phyloP scores from a whole-genome alignment of 2,888 invertebrate species.

The Sesia bembeciformis region DNA sequence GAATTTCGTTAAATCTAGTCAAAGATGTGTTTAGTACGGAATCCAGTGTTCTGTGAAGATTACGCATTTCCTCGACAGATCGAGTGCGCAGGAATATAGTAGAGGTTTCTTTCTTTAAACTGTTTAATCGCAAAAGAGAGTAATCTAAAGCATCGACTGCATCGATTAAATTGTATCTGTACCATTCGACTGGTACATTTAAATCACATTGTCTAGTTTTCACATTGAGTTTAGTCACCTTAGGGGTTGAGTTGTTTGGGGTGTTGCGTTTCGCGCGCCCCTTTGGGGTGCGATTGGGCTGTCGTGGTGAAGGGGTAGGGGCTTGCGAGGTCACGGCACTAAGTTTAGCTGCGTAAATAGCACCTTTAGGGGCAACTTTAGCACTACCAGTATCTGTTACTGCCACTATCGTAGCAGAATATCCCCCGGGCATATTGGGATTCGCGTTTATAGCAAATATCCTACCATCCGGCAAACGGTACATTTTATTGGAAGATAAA shows the following conservation, averaged over 20 bases:
- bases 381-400: constrained; percentile 37
- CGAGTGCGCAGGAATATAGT: constrained; percentile 58
- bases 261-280: constrained; percentile 9
- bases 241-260: constrained; percentile 5
- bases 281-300: constrained; percentile 16
- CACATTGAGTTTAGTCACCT: constrained; percentile 6
- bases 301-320: constrained; percentile 1
- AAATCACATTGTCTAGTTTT: constrained; percentile 36
- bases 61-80: constrained; percentile 63
- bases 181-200: constrained; percentile 72
- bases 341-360: constrained; percentile 53
- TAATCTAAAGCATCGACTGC: constrained; percentile 74
- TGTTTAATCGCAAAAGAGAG: constrained; percentile 63
- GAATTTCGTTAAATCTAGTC: constrained; percentile 68
- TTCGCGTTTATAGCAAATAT: constrained; percentile 67
- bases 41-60: constrained; percentile 70
- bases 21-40: constrained; percentile 69
- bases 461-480: constrained; percentile 64
- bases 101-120: constrained; percentile 63
- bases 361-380: constrained; percentile 34
- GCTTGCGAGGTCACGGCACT: constrained; percentile 27
- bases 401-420: constrained; percentile 68
- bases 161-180: constrained; percentile 71
- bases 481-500: constrained; percentile 68
- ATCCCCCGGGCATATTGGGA: constrained; percentile 66